Evolutionary conservation across 2,888 invertebrate species (phyloP), one percentile per base, ranked within the genome.

Genomic region (Caenorhabditis sp.): DNA sequence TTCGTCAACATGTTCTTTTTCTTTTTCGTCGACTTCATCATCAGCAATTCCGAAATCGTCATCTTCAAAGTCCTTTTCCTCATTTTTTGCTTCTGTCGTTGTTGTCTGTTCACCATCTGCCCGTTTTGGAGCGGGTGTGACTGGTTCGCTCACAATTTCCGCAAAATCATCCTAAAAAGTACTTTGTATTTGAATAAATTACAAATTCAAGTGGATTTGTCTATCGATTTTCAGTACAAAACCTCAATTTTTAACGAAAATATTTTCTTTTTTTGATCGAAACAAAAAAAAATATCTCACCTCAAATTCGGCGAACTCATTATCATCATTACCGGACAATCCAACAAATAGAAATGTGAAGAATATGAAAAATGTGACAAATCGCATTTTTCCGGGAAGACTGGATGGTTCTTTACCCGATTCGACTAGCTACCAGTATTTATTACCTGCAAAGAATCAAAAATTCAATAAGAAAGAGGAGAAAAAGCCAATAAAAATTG

Each of bases 221-320:
- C n/a, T 68, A 49, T 3, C 38, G 12, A 57, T 53, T 36, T 21
- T 50, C 21, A 27, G n/a, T 31, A 7, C 4, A 7, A 7, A 7
- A 10, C 31, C 4, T 31, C 10, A 31, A 10, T 31, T 31, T 10
- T 10, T 31, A 4, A 31, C 4, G 10, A 31, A 31, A 31, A 7
- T 7, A 4, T 31, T 31, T 31, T 31, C 31, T n/a, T n/a, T n/a
- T n/a, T n/a, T n/a, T n/a, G n/a, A n/a, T n/a, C 31, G 10, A 31
- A 31, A 31, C 4, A 31, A 31, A 31, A 31, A 31, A 31, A 31
- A 31, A 31, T 31, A 31, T 31, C 38, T 38, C 8, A 79, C 82
- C 68, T 84, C 84, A 59, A 84, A 84, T 67, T 84, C 84, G 63
- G 84, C 84, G 59, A 84, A 84, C 61, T 84, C 84, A 58, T 83